Evolutionary conservation across 2,888 invertebrate genomes (phyloP), one percentile per base, ranked within the genome.

Genomic region (Phortica magna): DNA sequence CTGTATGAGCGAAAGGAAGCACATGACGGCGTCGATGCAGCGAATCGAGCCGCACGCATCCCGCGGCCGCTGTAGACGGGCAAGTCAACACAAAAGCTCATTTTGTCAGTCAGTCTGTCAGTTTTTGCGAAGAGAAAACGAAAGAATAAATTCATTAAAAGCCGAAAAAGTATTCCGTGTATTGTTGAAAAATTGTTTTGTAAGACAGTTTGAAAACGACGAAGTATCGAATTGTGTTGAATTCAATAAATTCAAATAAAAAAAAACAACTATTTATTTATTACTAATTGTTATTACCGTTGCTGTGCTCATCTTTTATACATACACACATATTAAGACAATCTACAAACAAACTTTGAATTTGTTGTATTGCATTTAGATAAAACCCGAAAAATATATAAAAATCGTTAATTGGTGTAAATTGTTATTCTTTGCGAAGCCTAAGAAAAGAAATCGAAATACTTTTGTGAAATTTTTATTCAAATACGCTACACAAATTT

Each of bases 71-170:
- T 31, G n/a, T n/a, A 59, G n/a, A 17, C 59, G n/a, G 59, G n/a
- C 59, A 59, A 9, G 12, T 2, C n/a, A 22, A 31, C 77, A 65
- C 81, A 31, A 31, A 31, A 31, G 31, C 31, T 31, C 31, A 31
- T 31, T 31, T 80, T 74, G 78, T 81, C 77, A 78, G 79, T 78
- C 79, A 80, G 83, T 83, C 80, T 80, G 82, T 82, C 82, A 87
- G 84, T 82, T 85, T 85, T 86, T 76, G 88, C 85, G 83, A 76
- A 81, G 79, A 78, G 81, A 72, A 77, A 79, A 79, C 75, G 57
- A 17, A 42, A 12, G 76, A 78, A 75, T 78, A 79, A 78, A 68
- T 19, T 7, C 41, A 67, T 19, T 1, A 17, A 67, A 75, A 22
- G 65, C 19, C 17, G 48, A 74, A 76, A 75, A 43, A 71, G 22